phyloP scores from a whole-genome alignment of 2,113 vertebrate genomes.

The Ptyas mucosa region DNA sequence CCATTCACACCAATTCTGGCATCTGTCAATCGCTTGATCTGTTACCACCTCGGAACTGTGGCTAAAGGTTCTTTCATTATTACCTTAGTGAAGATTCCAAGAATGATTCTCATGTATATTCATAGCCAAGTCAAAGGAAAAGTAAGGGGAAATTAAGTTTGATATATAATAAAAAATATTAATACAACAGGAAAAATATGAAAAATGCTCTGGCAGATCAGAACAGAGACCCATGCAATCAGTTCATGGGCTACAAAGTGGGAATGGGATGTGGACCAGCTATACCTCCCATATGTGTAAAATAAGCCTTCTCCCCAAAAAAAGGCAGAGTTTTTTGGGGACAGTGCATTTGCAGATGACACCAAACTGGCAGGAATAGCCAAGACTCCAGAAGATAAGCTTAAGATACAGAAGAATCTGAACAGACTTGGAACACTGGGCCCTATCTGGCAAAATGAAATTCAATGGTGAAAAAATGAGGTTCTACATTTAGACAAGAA shows the following conservation, averaged over 20 bases:
- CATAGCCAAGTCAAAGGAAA: slow-evolving; percentile 96
- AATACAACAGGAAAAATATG: neutral
- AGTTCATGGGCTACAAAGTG: neutral
- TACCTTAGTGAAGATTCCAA: slow-evolving; percentile 93
- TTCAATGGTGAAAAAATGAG: neutral
- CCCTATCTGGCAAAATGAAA: neutral
- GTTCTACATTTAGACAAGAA: too few species aligned
- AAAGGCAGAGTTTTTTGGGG: neutral
- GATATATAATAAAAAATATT: neutral
- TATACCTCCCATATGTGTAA: neutral
- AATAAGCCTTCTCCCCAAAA: neutral
- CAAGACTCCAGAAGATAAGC: neutral
- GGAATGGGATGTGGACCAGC: neutral
- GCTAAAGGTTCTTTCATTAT: slow-evolving; percentile 99
- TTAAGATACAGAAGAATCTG: neutral
- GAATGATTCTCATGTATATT: slow-evolving; percentile 95
- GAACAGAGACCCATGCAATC: neutral
- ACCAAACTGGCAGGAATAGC: neutral
- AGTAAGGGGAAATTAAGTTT: slow-evolving; percentile 70
- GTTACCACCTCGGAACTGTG: slow-evolving; percentile 94
- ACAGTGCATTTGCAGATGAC: neutral
- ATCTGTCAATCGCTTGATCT: slow-evolving; percentile 86
- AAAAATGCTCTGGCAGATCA: neutral
- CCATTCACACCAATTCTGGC: slow-evolving; percentile 92
- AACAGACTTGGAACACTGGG: neutral